These are phyloP conservation scores for Plebejus melissa DNA, from an alignment of 2,888 invertebrate species.

Conservation along the genomic window DNA sequence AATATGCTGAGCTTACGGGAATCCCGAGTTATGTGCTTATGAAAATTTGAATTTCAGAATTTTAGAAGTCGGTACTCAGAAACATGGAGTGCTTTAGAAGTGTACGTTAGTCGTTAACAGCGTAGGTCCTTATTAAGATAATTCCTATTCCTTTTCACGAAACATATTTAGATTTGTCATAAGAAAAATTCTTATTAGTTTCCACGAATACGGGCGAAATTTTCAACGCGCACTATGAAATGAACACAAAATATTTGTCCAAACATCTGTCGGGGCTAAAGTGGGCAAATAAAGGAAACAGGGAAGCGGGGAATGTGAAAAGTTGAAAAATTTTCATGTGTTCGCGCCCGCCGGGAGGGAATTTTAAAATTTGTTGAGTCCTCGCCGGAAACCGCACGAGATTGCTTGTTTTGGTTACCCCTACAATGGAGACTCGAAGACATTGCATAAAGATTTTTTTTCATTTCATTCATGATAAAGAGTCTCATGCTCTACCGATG, in stretches of 20 bases:
- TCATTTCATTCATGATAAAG: too few relatives aligned
- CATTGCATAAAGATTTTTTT: too few relatives aligned
- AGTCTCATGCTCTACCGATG: too few relatives aligned
- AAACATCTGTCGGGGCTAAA: conserved; percentile 26
- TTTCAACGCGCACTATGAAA: conserved; percentile 10
- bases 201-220: neutral
- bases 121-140: neutral
- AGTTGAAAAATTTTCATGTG: conserved; percentile 47
- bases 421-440: conserved; percentile 15
- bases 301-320: conserved; percentile 39
- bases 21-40: neutral
- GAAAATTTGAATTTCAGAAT: neutral
- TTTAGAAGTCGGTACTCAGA: neutral
- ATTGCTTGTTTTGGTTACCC: conserved; percentile 26
- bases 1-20: neutral
- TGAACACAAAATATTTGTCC: conserved; percentile 28
- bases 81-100: neutral
- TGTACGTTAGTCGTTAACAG: neutral
- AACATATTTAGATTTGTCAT: neutral
- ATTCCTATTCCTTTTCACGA: neutral
- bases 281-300: conserved; percentile 41
- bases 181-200: neutral
- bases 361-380: conserved; percentile 61
- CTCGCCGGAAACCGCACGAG: conserved; percentile 45
- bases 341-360: conserved; percentile 48